Base-by-base conservation (phyloP, 2,797 vertebrate genomes). In the Cynodonichthys magdalenae region DNA sequence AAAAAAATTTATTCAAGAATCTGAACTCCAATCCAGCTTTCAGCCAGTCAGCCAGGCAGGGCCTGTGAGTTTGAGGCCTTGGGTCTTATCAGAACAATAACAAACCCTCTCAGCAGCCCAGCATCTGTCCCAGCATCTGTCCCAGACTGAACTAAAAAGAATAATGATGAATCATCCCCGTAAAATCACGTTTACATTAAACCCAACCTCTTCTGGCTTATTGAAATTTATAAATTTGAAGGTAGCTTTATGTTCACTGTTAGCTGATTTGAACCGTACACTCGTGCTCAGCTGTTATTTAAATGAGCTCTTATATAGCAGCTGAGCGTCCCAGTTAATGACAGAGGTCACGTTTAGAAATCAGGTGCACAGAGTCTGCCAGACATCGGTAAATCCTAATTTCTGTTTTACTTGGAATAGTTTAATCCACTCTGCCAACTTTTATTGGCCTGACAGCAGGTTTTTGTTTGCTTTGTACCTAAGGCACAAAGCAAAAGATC, bases 401-500 rank as follows among this genome's bases (percentile, higher is more conserved):
- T 36, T 47, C 10, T 15, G 19, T 36, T 36, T 36, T 36, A 36
- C 34, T 36, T 36, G 10, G 10, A 36, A 36, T 9, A 36, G 34
- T 52, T 50, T 29, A 47, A 53, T 41, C 18, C 19, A 29, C 8
- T 18, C 42, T 52, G 14, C 20, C 20, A 48, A 39, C 29, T 24
- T 15, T 55, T 27, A 36, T 6, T 55, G 50, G 48, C 24, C 27
- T 14, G 11, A 39, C 12, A 12, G 19, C 6, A 15, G 17, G 18
- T 28, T 62, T 52, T 41, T 15, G 20, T 44, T 52, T 41, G 5
- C 20, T 42, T 42, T 42, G 41, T 15, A 42, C 41, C 15, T 42
- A 42, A 42, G 15, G 41, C 41, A 42, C 6, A 15, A 15, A 42
- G 41, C 20, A 73, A 74, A 49, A 42, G 34, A 67, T 31, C 39